Conservation (phyloP, 1,140 invertebrate genomes). For the Lanistes nyassanus region DNA sequence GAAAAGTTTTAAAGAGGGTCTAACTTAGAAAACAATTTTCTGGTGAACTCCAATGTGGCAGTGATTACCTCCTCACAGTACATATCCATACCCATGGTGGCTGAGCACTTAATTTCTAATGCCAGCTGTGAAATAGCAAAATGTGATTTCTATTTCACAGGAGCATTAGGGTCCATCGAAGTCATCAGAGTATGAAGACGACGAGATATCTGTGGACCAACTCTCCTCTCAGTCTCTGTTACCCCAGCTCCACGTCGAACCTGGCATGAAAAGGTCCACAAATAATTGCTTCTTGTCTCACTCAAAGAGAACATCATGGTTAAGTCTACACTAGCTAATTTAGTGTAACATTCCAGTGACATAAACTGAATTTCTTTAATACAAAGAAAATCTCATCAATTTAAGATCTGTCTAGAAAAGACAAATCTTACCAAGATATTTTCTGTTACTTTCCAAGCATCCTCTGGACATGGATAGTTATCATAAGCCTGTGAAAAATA, state of each 20-base stretch:
- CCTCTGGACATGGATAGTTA: background rate
- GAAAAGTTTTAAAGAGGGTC: too few species aligned
- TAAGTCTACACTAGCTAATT: background rate
- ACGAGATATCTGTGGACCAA: constrained; percentile 7
- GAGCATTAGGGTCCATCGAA: background rate
- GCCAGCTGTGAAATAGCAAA: too few species aligned
- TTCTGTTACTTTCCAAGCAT: constrained; percentile 24
- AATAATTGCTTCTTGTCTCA: too few species aligned
- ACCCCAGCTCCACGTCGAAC: constrained; percentile 14
- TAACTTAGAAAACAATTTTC: too few species aligned
- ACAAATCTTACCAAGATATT: constrained; percentile 21
- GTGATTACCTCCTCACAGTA: too few species aligned
- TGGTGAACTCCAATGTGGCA: too few species aligned
- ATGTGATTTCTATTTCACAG: background rate
- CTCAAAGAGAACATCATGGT: background rate
- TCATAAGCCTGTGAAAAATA: constrained; percentile 18
- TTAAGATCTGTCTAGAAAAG: too few species aligned
- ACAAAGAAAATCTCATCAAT: too few species aligned
- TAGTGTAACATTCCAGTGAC: too few species aligned
- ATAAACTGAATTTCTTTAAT: too few species aligned
- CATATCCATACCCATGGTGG: too few species aligned
- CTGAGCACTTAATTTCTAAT: background rate
- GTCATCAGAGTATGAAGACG: constrained; percentile 18
- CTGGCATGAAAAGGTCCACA: background rate
- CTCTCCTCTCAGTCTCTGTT: constrained; percentile 1